phyloP scores from a whole-genome alignment of 2,113 vertebrate species.

The Myiagra hebetior region DNA sequence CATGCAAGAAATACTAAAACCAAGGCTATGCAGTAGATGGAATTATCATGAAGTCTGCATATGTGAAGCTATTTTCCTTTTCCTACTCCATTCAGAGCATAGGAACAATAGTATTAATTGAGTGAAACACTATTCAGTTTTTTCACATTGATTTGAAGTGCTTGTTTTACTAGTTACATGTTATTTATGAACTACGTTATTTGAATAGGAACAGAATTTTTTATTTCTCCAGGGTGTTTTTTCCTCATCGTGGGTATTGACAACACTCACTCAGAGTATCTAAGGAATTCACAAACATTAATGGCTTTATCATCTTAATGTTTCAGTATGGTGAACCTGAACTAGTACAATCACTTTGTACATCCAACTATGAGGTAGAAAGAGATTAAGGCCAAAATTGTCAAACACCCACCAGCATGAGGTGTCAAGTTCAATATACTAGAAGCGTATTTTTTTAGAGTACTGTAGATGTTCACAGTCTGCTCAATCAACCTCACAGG shows the following conservation, averaged over 20 bases:
- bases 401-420: background rate
- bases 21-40: background rate
- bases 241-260: background rate
- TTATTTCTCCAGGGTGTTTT: background rate
- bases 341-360: background rate
- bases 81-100: background rate
- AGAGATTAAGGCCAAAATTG: background rate
- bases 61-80: background rate
- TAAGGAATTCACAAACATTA: background rate
- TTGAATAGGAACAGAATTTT: background rate
- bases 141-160: background rate
- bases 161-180: background rate
- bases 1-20: background rate
- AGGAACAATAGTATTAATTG: background rate
- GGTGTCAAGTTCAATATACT: background rate
- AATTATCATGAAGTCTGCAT: background rate
- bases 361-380: background rate
- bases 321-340: background rate
- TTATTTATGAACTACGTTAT: background rate
- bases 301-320: background rate
- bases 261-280: background rate
- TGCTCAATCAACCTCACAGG: background rate
- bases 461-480: background rate
- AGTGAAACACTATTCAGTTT: background rate
- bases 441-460: background rate